Evolutionary conservation across 1,140 invertebrate species (phyloP), one percentile per base, ranked within the genome.

Genomic region (Leptinotarsa lineolata): DNA sequence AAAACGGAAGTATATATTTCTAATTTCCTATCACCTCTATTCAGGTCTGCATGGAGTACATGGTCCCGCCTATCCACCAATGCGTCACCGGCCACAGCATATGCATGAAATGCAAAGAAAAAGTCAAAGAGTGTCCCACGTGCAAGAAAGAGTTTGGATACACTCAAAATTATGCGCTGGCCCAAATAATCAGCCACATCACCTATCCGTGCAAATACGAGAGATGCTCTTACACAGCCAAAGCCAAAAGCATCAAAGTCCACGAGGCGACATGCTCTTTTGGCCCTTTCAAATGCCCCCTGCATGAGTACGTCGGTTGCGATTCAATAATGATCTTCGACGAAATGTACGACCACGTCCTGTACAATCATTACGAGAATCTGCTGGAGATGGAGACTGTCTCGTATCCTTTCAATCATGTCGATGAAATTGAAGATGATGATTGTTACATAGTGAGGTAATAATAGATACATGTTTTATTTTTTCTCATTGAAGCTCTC

Each of bases 41-140:
- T 58, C 15, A 68, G 67, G 72, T 76, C 22, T 95, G 93, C 80
- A 86, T 93, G 81, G 92, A 94, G 77, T 91, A 90, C 80, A 92
- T 94, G 83, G 85, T 90, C 18, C 90, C 92, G 59, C 93, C 93
- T 11, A 92, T 90, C 76, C 86, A 84, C 68, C 91, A 94, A 82
- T 95, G 93, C 81, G 89, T 92, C 76, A 90, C 88, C 77, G 93
- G 93, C 4, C 93, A 95, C 84, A 90, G 93, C 77, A 87, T 94
- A 2, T 95, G 93, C 83, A 87, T 88, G 67, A 83, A 84, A 11
- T 95, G 93, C 84, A 87, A 91, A 68, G 86, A 86, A 24, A 91
- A 90, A 72, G 83, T 94, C n/a, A 61, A 70, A 5, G 82, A 84
- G 24, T 95, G 93, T 83, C 93, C 93, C 12, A 90, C 92, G 16